Conservation (phyloP, 2,113 vertebrate genomes). For the human region DNA sequence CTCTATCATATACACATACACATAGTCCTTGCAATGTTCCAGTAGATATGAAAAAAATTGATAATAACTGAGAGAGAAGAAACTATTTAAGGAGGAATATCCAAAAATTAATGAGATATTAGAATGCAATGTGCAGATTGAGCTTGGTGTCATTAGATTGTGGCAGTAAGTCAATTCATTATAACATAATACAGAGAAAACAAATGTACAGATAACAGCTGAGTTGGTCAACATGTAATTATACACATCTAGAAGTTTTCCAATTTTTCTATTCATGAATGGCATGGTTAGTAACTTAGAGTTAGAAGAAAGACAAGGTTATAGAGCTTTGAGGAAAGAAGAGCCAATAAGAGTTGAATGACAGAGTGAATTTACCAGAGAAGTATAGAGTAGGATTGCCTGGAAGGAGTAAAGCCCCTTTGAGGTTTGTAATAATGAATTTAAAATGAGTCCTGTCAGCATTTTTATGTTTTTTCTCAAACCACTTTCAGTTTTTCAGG, state of each 20-base stretch:
- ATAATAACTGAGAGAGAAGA: not conserved
- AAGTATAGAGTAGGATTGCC: not conserved
- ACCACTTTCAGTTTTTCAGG: not conserved
- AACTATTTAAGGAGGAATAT: not conserved
- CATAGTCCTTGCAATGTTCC: not conserved
- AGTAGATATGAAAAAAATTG: not conserved
- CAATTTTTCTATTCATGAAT: not conserved
- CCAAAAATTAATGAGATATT: not conserved
- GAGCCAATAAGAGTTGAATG: not conserved
- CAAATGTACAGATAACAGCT: not conserved
- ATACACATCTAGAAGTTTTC: not conserved
- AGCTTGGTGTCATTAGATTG: not conserved
- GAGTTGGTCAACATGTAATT: not conserved
- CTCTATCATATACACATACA: not conserved
- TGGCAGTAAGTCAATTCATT: not conserved
- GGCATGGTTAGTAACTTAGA: not conserved
- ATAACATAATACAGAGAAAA: not conserved
- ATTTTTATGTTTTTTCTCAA: constrained; percentile 18
- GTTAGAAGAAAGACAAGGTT: not conserved
- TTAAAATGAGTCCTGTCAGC: constrained; percentile 16
- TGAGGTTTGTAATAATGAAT: constrained; percentile 40
- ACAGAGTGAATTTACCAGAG: not conserved
- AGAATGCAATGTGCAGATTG: not conserved
- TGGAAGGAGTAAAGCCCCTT: not conserved
- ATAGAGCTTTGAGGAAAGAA: not conserved